Evolutionary conservation across 1,140 invertebrate genomes (phyloP), one percentile per base, ranked within the genome.

Genomic region (Platyura marginata): DNA sequence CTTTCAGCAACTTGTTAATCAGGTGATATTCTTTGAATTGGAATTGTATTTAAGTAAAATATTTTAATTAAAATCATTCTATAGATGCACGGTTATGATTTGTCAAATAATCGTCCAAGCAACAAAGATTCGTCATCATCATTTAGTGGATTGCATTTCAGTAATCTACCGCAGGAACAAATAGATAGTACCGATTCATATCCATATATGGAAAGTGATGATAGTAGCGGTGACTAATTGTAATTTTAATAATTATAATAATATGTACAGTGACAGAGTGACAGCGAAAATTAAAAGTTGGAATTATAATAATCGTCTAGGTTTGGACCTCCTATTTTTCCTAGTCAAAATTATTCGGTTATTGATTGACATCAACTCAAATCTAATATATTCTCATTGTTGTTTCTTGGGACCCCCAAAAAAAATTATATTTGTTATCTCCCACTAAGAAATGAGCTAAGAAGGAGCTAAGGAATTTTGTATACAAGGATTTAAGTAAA

Each of bases 1-100:
- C 45, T 96, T 95, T 66, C 91, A 96, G 60, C 90, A 95, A 60
- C 71, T 96, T 48, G 86, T 96, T 49, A 94, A 85, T 61, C 87
- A 92, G 81, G 87, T 91, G 69, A 61, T 22, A 8, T 8, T 20
- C 6, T 20, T 22, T n/a, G 36, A 25, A 44, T 35, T 32, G 19
- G n/a, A 22, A 39, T 37, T n/a, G 29, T 29, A 33, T n/a, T 44
- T 21, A 22, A 23, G 40, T 35, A 42, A 16, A 15, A 42, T 42
- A 36, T 4, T 34, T n/a, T n/a, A n/a, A 29, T 29, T 36, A 36
- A 9, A 37, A 19, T 29, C 4, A 18, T 34, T 34, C 41, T 65
- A 59, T 66, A 89, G 84, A 87, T 89, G 83, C 85, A 89, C 50
- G 85, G 85, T 21, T 88, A 87, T 55, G 85, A 88, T 57, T 63